Conservation (phyloP, 2,113 vertebrate species). For the Nothobranchius kuhntae region DNA sequence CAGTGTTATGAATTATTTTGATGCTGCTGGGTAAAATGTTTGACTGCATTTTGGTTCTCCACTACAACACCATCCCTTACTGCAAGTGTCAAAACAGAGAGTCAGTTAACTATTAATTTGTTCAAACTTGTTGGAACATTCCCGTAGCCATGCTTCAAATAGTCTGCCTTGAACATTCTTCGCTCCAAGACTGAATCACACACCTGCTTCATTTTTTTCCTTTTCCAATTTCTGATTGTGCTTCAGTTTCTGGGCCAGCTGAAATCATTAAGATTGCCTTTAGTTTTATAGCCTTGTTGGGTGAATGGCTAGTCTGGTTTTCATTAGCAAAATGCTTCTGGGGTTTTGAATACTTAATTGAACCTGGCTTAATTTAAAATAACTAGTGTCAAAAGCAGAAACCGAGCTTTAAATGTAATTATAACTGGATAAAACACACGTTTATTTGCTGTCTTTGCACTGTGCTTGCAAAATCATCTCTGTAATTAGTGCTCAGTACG, state of each 20-base stretch:
- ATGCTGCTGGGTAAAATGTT: too few relatives aligned
- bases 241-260: neutral
- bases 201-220: neutral
- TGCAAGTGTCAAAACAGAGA: too few relatives aligned
- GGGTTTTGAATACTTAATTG: neutral
- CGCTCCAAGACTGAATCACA: neutral
- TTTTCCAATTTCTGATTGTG: neutral
- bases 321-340: neutral
- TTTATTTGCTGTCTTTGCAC: constrained; percentile 13
- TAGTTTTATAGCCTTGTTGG: too few relatives aligned
- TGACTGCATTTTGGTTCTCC: too few relatives aligned
- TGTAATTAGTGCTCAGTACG: constrained; percentile 11
- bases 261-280: neutral
- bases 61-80: too few relatives aligned
- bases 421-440: neutral
- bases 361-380: neutral
- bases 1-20: too few relatives aligned
- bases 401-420: neutral
- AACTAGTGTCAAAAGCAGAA: neutral
- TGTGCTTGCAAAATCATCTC: constrained; percentile 1
- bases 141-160: neutral
- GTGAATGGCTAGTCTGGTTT: too few relatives aligned
- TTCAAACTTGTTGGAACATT: neutral
- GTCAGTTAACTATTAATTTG: too few relatives aligned
- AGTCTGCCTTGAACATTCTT: neutral